phyloP scores from a whole-genome alignment of 2,888 invertebrate species.

The Chesias legatella region DNA sequence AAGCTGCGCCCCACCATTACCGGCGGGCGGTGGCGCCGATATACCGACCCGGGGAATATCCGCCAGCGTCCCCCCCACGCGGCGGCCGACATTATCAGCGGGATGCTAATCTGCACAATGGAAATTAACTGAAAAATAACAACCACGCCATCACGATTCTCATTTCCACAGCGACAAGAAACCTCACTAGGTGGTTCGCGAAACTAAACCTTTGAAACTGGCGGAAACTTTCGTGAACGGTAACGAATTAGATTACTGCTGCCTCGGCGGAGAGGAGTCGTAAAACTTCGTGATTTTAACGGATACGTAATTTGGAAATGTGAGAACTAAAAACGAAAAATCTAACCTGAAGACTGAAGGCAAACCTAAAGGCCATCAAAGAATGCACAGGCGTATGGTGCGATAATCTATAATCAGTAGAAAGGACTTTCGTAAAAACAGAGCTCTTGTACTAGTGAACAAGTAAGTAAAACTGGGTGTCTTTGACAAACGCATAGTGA shows the following conservation, averaged over 20 bases:
- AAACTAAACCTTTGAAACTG: conserved; percentile 36
- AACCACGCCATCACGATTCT: conserved; percentile 29
- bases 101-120: conserved; percentile 62
- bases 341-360: conserved; percentile 15
- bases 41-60: conserved; percentile 49
- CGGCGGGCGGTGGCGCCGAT: conserved; percentile 37
- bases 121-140: conserved; percentile 46
- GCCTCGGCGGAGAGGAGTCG: conserved; percentile 17
- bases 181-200: conserved; percentile 36
- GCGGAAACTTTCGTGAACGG: conserved; percentile 27
- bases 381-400: too few relatives aligned
- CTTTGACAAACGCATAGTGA: too few relatives aligned
- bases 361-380: too few relatives aligned
- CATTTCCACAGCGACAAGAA: conserved; percentile 40
- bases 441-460: too few relatives aligned
- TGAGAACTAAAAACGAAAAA: conserved; percentile 29
- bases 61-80: conserved; percentile 38
- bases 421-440: too few relatives aligned
- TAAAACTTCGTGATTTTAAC: conserved; percentile 24
- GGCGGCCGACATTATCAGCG: conserved; percentile 42
- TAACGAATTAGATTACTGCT: conserved; percentile 31
- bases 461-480: too few relatives aligned
- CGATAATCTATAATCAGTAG: background rate
- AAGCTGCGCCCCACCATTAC: conserved; percentile 40
- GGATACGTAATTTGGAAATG: conserved; percentile 29